Conservation (phyloP, 2,113 vertebrate genomes). For the Nothobranchius kuhntae region DNA sequence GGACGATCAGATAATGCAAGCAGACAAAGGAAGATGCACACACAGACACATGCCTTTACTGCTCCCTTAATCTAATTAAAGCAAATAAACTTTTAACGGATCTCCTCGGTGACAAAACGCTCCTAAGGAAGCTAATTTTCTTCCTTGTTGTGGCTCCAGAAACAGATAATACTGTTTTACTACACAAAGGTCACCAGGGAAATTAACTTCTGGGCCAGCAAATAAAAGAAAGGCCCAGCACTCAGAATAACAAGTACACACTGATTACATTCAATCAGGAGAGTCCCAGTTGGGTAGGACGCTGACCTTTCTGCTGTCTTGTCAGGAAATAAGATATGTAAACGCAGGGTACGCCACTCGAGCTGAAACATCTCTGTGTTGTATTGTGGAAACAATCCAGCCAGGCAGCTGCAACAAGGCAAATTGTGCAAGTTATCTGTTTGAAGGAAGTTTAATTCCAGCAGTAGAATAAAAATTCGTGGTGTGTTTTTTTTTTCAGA, state of each 20-base stretch:
- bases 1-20: constrained; percentile 75
- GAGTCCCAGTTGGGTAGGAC: constrained; percentile 78
- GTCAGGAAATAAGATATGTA: constrained; percentile 76
- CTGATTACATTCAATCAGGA: constrained; percentile 86
- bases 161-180: constrained; percentile 91
- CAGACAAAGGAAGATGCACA: constrained; percentile 70
- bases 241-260: constrained; percentile 84
- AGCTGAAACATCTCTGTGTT: constrained; percentile 54
- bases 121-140: constrained; percentile 87
- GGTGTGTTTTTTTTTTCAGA: constrained; percentile 22
- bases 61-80: constrained; percentile 85
- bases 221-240: constrained; percentile 83
- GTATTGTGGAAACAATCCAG: constrained; percentile 73
- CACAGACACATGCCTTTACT: constrained; percentile 71
- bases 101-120: constrained; percentile 82
- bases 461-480: constrained; percentile 57
- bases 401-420: constrained; percentile 57
- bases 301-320: constrained; percentile 84
- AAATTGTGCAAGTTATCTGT: constrained; percentile 63
- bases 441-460: constrained; percentile 69
- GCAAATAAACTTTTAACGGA: constrained; percentile 93
- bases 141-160: constrained; percentile 83
- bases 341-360: constrained; percentile 53
- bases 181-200: constrained; percentile 92
- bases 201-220: constrained; percentile 91